Conservation (phyloP, 2,888 invertebrate species). For the Cheilosia soror region DNA sequence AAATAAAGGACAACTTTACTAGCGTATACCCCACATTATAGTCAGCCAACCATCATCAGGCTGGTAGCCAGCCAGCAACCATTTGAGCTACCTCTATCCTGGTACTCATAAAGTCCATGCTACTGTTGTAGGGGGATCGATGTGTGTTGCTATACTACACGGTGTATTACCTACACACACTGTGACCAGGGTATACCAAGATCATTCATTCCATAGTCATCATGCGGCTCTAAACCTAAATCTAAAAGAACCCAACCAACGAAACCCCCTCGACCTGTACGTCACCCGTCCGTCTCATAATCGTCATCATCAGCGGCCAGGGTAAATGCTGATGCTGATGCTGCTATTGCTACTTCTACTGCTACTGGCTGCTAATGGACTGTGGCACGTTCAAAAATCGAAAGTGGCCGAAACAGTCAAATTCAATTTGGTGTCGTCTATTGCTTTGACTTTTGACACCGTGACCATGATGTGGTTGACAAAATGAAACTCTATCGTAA, state of each 20-base stretch:
- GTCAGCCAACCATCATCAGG: slow-evolving; percentile 75
- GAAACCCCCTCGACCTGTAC: slow-evolving; percentile 57
- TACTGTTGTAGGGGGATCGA: slow-evolving; percentile 28
- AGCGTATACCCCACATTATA: slow-evolving; percentile 65
- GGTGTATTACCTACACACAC: slow-evolving; percentile 31
- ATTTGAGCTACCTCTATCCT: slow-evolving; percentile 60
- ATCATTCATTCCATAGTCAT: slow-evolving; percentile 72
- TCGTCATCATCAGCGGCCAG: slow-evolving; percentile 11
- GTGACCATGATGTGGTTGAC: neutral
- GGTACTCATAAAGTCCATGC: slow-evolving; percentile 50
- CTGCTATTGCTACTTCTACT: neutral
- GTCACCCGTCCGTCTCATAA: slow-evolving; percentile 65
- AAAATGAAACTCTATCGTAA: no score
- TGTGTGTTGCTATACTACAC: slow-evolving; percentile 40
- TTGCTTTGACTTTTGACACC: neutral
- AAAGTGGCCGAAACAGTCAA: slow-evolving; percentile 61
- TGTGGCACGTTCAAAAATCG: slow-evolving; percentile 65
- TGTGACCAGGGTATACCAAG: slow-evolving; percentile 65
- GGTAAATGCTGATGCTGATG: slow-evolving; percentile 24
- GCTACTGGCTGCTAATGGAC: slow-evolving; percentile 23
- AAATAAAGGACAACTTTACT: slow-evolving; percentile 72
- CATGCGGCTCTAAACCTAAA: slow-evolving; percentile 73
- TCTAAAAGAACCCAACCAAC: slow-evolving; percentile 60
- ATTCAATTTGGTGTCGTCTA: slow-evolving; percentile 44
- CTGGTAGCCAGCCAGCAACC: slow-evolving; percentile 60